Evolutionary conservation across 2,113 vertebrate genomes (phyloP), one percentile per base, ranked within the genome.

Genomic region (Festucalex cinctus): DNA sequence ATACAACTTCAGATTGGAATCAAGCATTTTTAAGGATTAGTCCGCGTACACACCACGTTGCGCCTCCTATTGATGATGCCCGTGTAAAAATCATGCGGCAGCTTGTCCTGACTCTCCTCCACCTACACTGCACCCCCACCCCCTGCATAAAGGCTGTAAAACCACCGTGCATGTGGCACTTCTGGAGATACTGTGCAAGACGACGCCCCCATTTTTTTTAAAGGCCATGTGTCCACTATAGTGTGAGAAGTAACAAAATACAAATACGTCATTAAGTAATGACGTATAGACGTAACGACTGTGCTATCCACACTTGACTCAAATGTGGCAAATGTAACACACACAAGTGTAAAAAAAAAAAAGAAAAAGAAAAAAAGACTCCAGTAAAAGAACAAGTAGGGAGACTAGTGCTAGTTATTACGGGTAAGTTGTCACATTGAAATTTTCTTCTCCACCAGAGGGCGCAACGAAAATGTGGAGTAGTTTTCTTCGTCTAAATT

Each of bases 1-100:
- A 79, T 71, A n/a, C 63, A 87, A 88, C 65, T 86, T 90, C 69
- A 59, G 26, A 32, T 36, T 28, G 28, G 37, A 72, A 64, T 66
- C 63, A 17, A 32, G 13, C 57, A 20, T 59, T 59, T 32, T 59
- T 19, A 59, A 37, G 39, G n/a, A 64, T 19, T 24, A 28, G 62
- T 51, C 44, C 22, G 17, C 19, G 8, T 51, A 51, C 2, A 41
- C 62, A 32, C 39, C 62, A 19, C 9, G 41, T 24, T 65, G 12
- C 9, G 20, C 24, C 43, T 48, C 28, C 14, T 59, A n/a, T 37
- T 32, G 10, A 22, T 60, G 35, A 13, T 39, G 54, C 26, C 6
- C 19, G 35, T 61, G 20, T 17, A 32, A 24, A 64, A 65, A 41
- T 39, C 37, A 49, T 51, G 63, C 63, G 44, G 63, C 63, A 65